These are phyloP conservation scores for Thryonomys swinderianus DNA, from an alignment of 2,113 vertebrate species.

Conservation along the genomic window DNA sequence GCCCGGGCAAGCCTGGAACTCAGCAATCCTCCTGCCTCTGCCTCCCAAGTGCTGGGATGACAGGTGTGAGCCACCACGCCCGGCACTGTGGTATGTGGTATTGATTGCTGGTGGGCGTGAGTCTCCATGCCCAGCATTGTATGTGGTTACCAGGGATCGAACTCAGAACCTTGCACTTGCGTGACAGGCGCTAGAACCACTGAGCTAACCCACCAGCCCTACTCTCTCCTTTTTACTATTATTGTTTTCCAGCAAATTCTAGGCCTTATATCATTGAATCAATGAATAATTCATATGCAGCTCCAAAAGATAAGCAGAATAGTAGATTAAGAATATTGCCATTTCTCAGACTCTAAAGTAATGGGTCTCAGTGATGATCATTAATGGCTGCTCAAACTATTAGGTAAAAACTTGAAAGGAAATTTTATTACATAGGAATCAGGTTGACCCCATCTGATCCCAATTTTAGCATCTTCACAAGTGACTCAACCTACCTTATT, in stretches of 20 bases:
- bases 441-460: not conserved
- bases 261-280: constrained; percentile 31
- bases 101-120: too few relatives aligned
- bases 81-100: too few relatives aligned
- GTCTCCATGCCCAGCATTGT: too few relatives aligned
- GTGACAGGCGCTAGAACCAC: too few relatives aligned
- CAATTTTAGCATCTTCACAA: not conserved
- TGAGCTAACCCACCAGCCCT: too few relatives aligned
- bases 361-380: not conserved
- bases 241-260: constrained; percentile 51
- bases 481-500: not conserved
- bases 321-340: constrained; percentile 16
- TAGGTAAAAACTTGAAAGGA: constrained; percentile 1
- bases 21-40: too few relatives aligned
- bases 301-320: constrained; percentile 36
- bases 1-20: too few relatives aligned
- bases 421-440: constrained; percentile 26
- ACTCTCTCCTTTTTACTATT: not conserved
- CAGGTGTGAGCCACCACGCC: too few relatives aligned
- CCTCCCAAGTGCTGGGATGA: too few relatives aligned
- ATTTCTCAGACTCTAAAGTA: constrained; percentile 51
- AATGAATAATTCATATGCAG: constrained; percentile 38
- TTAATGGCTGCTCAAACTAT: not conserved
- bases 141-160: too few relatives aligned
- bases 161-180: too few relatives aligned